A percentile compares a stretch with the other conserved stretches of the same genome.
phyloP scores from a whole-genome alignment of 1,140 invertebrate genomes.

The Globodera rostochiensis region DNA sequence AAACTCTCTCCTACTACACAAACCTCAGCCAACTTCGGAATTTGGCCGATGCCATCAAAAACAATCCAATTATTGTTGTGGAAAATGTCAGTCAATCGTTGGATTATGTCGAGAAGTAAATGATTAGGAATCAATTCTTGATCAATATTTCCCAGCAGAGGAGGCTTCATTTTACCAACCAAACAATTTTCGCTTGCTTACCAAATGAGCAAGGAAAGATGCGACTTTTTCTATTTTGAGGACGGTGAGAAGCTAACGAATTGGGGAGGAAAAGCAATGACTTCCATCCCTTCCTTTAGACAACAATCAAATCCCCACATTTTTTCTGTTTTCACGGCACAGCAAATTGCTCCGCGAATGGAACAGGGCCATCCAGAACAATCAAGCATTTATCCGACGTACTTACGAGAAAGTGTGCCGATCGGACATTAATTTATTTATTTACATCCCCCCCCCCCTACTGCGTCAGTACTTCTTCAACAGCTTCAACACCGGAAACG shows the following conservation, averaged over 20 bases:
- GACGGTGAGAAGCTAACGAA: conserved; percentile 35
- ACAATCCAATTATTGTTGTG: conserved; percentile 43
- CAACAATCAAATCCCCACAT: conserved; percentile 41
- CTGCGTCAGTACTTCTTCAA: conserved; percentile 34
- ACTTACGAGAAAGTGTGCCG: conserved; percentile 26
- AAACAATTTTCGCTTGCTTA: conserved; percentile 46
- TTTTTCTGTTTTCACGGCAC: conserved; percentile 41
- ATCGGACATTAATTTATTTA: background rate
- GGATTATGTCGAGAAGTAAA: conserved; percentile 41
- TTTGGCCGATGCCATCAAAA: conserved; percentile 34
- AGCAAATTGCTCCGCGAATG: conserved; percentile 39
- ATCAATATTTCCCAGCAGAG: conserved; percentile 12
- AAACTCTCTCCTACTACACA: conserved; percentile 26
- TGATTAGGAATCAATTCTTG: background rate
- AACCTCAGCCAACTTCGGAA: conserved; percentile 44
- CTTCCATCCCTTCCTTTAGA: conserved; percentile 24
- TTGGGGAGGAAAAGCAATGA: background rate
- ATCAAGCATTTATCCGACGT: conserved; percentile 46
- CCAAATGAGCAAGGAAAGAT: conserved; percentile 39
- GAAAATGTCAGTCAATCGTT: conserved; percentile 34
- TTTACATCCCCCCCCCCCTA: background rate
- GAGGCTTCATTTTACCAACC: conserved; percentile 47
- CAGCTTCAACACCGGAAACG: conserved; percentile 37
- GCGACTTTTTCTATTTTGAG: conserved; percentile 45
- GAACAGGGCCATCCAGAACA: conserved; percentile 45